Evolutionary conservation across 2,113 vertebrate genomes (phyloP).

Genomic region (Esox niger): DNA sequence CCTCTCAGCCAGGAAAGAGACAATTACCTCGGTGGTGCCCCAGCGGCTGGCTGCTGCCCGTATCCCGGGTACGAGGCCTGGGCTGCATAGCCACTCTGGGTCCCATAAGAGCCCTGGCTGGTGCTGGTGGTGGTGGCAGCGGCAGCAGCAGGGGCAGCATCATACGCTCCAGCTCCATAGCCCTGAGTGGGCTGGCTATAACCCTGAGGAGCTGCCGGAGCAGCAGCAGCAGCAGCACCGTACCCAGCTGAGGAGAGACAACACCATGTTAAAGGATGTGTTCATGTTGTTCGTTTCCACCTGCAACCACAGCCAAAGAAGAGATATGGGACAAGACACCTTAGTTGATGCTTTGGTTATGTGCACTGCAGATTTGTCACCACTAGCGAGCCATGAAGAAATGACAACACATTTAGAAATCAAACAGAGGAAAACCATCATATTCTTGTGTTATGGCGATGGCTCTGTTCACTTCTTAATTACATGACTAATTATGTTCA

Average conservation of each 20-base stretch:
- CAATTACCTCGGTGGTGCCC: slow-evolving; percentile 72
- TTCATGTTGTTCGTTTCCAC: too few relatives aligned
- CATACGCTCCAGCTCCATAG: slow-evolving; percentile 78
- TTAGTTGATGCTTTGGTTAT: too few relatives aligned
- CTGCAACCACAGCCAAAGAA: too few relatives aligned
- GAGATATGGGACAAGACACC: too few relatives aligned
- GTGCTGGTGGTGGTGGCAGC: slow-evolving; percentile 75
- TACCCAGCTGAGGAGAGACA: slow-evolving; percentile 67
- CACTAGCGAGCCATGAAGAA: too few relatives aligned
- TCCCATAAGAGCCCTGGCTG: slow-evolving; percentile 71
- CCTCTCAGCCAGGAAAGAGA: too few relatives aligned
- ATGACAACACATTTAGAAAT: too few relatives aligned
- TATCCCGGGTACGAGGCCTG: slow-evolving; percentile 82
- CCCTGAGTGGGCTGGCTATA: slow-evolving; percentile 84
- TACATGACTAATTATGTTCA: neutral
- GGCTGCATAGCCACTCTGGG: slow-evolving; percentile 76
- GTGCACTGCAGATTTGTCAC: too few relatives aligned
- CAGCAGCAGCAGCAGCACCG: slow-evolving; percentile 70
- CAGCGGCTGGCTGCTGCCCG: slow-evolving; percentile 71
- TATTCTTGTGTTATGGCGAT: too few relatives aligned
- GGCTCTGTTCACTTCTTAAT: too few relatives aligned
- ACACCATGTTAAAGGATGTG: neutral
- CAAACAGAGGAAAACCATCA: too few relatives aligned
- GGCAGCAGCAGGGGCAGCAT: slow-evolving; percentile 73
- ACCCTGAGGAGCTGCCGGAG: slow-evolving; percentile 75